These are phyloP conservation scores for Clarias laeviceps DNA, from an alignment of 2,797 vertebrate genomes.

Conservation along the genomic window DNA sequence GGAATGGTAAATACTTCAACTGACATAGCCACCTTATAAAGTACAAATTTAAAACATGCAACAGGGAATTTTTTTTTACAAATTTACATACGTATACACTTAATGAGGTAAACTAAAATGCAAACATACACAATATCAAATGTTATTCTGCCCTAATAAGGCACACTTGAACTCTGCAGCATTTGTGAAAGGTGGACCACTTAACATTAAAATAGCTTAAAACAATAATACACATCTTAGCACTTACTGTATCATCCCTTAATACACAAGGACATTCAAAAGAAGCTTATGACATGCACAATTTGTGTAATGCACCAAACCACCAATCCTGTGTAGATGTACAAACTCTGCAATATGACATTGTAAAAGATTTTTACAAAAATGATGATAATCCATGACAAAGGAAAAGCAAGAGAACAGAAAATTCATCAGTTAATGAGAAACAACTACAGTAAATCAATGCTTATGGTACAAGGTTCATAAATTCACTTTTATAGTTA, in stretches of 20 bases:
- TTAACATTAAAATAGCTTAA: constrained; percentile 15
- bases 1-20: constrained; percentile 12
- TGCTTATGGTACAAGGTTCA: constrained; percentile 7
- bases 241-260: constrained; percentile 53
- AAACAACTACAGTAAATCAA: neutral
- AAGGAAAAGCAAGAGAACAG: neutral
- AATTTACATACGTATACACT: neutral
- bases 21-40: neutral
- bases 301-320: neutral
- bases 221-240: constrained; percentile 19
- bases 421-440: neutral
- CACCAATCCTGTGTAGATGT: neutral
- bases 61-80: no score
- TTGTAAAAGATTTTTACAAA: constrained; percentile 3
- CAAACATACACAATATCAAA: neutral
- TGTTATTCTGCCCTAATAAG: neutral
- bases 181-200: neutral
- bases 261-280: constrained; percentile 28
- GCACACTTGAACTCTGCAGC: constrained; percentile 12
- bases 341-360: constrained; percentile 16
- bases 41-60: constrained; percentile 9
- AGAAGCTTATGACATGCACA: neutral
- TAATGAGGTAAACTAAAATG: neutral
- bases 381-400: neutral
- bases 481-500: constrained; percentile 13